Conservation (phyloP, 2,888 invertebrate genomes). For the Agrochola litura region DNA sequence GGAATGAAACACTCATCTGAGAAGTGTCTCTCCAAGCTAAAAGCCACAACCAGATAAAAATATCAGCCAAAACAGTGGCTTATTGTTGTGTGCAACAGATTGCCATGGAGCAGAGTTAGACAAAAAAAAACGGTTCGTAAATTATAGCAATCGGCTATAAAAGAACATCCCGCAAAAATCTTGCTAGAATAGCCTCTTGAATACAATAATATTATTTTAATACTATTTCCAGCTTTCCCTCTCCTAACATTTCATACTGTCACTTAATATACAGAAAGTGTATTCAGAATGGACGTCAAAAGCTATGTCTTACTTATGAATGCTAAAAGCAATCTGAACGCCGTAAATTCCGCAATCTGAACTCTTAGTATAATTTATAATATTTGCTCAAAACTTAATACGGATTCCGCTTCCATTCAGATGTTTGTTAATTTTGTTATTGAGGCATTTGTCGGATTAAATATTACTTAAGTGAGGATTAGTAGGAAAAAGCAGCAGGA, state of each 20-base stretch:
- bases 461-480: conserved; percentile 61
- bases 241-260: conserved; percentile 35
- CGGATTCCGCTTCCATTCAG: conserved; percentile 65
- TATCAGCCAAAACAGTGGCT: too few species aligned
- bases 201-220: conserved; percentile 21
- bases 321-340: conserved; percentile 62
- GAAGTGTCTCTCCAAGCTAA: too few species aligned
- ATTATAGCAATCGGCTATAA: background rate
- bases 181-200: background rate
- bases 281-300: conserved; percentile 55
- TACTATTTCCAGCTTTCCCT: conserved; percentile 26
- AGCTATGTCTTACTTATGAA: conserved; percentile 65
- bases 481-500: conserved; percentile 41
- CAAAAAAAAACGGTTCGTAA: too few species aligned
- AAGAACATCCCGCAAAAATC: background rate
- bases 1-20: too few species aligned
- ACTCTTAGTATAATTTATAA: conserved; percentile 72
- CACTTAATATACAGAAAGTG: conserved; percentile 49
- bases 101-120: too few species aligned
- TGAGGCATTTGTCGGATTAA: conserved; percentile 73
- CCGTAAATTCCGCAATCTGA: conserved; percentile 66
- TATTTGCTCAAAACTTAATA: conserved; percentile 69
- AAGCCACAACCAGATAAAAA: too few species aligned
- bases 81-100: too few species aligned
- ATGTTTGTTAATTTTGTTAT: conserved; percentile 76